These are phyloP conservation scores for Colistium nudipinnis DNA, from an alignment of 2,113 vertebrate genomes.

Conservation along the genomic window DNA sequence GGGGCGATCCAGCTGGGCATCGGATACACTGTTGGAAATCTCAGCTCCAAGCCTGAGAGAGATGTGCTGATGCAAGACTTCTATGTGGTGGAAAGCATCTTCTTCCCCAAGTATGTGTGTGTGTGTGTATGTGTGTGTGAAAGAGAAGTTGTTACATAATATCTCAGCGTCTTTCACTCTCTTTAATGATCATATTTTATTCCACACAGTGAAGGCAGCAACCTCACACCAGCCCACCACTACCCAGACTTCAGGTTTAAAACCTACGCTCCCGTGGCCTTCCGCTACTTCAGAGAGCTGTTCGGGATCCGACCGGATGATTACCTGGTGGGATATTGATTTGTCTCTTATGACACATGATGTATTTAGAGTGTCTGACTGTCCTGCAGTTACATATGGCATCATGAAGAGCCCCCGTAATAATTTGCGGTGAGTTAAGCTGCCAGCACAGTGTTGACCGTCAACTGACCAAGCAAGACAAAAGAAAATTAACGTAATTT, in stretches of 20 bases:
- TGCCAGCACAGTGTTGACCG: not conserved
- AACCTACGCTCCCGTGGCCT: slow-evolving; percentile 95
- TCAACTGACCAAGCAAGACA: not conserved
- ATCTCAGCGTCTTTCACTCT: not conserved
- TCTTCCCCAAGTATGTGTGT: slow-evolving; percentile 90
- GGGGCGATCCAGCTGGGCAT: slow-evolving; percentile 98
- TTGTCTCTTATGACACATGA: not conserved
- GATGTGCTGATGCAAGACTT: slow-evolving; percentile 99
- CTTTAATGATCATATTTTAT: not conserved
- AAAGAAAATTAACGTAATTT: not conserved
- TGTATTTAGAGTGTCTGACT: not conserved
- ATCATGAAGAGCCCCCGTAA: not conserved
- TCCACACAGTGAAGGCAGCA: slow-evolving; percentile 92
- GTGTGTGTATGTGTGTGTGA: not conserved
- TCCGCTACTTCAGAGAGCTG: slow-evolving; percentile 97
- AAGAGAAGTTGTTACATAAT: not conserved
- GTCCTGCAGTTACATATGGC: not conserved
- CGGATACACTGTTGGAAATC: slow-evolving; percentile 96
- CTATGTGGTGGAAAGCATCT: slow-evolving; percentile 97
- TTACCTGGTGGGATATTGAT: slow-evolving; percentile 88
- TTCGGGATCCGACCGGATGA: slow-evolving; percentile 98
- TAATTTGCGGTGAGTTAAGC: not conserved
- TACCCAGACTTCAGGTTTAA: slow-evolving; percentile 98
- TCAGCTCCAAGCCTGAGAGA: slow-evolving; percentile 97
- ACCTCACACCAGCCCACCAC: slow-evolving; percentile 96